phyloP scores from a whole-genome alignment of 2,797 vertebrate genomes.

The Chromis chromis region DNA sequence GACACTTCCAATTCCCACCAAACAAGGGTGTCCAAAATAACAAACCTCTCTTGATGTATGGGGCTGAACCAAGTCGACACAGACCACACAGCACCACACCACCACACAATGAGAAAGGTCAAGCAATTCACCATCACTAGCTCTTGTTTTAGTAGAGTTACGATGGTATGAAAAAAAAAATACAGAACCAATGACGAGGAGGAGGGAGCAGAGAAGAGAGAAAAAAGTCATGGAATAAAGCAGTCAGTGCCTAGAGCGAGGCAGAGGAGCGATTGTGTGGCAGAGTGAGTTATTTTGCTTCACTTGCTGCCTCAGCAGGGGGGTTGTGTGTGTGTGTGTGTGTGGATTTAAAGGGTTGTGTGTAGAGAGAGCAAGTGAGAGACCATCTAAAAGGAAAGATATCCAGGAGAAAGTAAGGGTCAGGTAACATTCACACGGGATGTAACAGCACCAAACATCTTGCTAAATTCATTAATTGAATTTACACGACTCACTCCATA shows the following conservation, averaged over 20 bases:
- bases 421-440: conserved; percentile 76
- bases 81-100: conserved; percentile 81
- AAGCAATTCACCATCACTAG: conserved; percentile 80
- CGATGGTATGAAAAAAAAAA: conserved; percentile 71
- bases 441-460: conserved; percentile 49
- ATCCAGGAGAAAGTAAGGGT: conserved; percentile 68
- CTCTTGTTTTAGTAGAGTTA: conserved; percentile 84
- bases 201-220: conserved; percentile 52
- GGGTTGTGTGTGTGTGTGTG: conserved; percentile 32
- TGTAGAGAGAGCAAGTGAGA: conserved; percentile 38
- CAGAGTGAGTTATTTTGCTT: conserved; percentile 88
- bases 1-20: conserved; percentile 65
- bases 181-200: conserved; percentile 59
- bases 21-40: conserved; percentile 69
- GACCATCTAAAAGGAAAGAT: conserved; percentile 65
- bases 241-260: conserved; percentile 80
- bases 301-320: conserved; percentile 84
- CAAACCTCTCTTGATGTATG: conserved; percentile 76
- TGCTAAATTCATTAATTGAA: conserved; percentile 60
- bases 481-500: conserved; percentile 54
- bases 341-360: conserved; percentile 58
- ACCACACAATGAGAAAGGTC: conserved; percentile 82
- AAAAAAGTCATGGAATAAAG: conserved; percentile 78
- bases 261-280: conserved; percentile 84
- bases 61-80: conserved; percentile 75